These are phyloP conservation scores for Pseudochromis fuscus DNA, from an alignment of 2,797 vertebrate genomes.

Conservation along the genomic window DNA sequence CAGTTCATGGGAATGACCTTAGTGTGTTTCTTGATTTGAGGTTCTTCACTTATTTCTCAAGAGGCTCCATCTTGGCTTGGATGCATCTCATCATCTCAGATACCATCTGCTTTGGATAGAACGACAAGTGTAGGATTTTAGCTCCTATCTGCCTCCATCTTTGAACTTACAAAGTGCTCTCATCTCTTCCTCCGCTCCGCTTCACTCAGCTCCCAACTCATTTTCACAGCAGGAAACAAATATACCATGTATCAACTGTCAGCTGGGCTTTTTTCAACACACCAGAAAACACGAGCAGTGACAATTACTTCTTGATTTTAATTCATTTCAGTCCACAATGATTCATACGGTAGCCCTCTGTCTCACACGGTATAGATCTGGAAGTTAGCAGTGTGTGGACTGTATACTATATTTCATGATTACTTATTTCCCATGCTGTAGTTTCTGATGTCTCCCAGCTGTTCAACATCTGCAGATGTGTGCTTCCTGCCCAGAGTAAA, in stretches of 20 bases:
- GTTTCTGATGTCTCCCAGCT: conserved; percentile 82
- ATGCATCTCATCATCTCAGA: conserved; percentile 55
- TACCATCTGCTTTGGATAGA: conserved; percentile 65
- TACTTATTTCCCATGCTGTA: conserved; percentile 75
- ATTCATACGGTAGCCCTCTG: conserved; percentile 30
- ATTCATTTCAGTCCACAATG: conserved; percentile 12
- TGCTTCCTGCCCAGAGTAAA: conserved; percentile 77
- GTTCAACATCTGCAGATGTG: conserved; percentile 82
- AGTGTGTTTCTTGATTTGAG: conserved; percentile 54
- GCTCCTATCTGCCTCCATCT: conserved; percentile 58
- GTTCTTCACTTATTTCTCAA: conserved; percentile 49
- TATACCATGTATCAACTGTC: neutral
- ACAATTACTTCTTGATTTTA: conserved; percentile 17
- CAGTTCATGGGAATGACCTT: conserved; percentile 57
- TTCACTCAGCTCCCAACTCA: conserved; percentile 44
- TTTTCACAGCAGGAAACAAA: conserved; percentile 35
- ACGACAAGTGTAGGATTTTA: conserved; percentile 59
- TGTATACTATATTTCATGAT: conserved; percentile 53
- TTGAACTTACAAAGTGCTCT: conserved; percentile 50
- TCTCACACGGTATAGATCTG: conserved; percentile 28
- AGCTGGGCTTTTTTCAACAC: conserved; percentile 4
- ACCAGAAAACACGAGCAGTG: neutral
- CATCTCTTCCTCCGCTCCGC: conserved; percentile 46
- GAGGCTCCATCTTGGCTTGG: conserved; percentile 46
- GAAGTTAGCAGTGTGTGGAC: conserved; percentile 38